Evolutionary conservation across 1,140 invertebrate species (phyloP).

Genomic region (Drosophila auraria): DNA sequence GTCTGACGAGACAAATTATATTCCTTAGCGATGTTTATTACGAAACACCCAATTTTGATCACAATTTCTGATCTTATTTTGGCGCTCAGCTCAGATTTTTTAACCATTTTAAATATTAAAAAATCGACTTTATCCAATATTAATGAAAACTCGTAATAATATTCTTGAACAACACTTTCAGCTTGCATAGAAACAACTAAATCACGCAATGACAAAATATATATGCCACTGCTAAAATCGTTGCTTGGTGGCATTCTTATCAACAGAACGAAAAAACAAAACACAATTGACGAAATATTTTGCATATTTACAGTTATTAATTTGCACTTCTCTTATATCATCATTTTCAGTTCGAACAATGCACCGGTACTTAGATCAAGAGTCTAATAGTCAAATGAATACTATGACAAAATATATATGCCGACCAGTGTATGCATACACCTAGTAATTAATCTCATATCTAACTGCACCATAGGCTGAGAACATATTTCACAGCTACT

Average conservation of each 20-base stretch:
- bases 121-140: slow-evolving; percentile 3
- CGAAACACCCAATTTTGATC: slow-evolving; percentile 13
- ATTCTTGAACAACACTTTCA: slow-evolving; percentile 5
- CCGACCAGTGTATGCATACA: neutral
- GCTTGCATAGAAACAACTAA: slow-evolving; percentile 11
- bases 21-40: slow-evolving; percentile 23
- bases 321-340: slow-evolving; percentile 13
- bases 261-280: slow-evolving; percentile 20
- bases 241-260: slow-evolving; percentile 22
- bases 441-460: no score
- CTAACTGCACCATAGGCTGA: no score
- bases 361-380: slow-evolving; percentile 12
- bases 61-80: slow-evolving; percentile 1
- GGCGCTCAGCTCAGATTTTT: slow-evolving; percentile 8
- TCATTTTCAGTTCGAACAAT: slow-evolving; percentile 15
- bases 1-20: slow-evolving; percentile 9
- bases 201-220: slow-evolving; percentile 27
- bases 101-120: slow-evolving; percentile 15
- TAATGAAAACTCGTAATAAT: slow-evolving; percentile 1
- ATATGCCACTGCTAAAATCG: slow-evolving; percentile 15
- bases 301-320: slow-evolving; percentile 27
- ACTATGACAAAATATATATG: slow-evolving; percentile 19
- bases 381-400: slow-evolving; percentile 16
- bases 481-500: no score
- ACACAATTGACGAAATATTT: slow-evolving; percentile 22